Evolutionary conservation across 2,888 invertebrate species (phyloP), one percentile per base, ranked within the genome.

Genomic region (Aproaerema taeniolella): DNA sequence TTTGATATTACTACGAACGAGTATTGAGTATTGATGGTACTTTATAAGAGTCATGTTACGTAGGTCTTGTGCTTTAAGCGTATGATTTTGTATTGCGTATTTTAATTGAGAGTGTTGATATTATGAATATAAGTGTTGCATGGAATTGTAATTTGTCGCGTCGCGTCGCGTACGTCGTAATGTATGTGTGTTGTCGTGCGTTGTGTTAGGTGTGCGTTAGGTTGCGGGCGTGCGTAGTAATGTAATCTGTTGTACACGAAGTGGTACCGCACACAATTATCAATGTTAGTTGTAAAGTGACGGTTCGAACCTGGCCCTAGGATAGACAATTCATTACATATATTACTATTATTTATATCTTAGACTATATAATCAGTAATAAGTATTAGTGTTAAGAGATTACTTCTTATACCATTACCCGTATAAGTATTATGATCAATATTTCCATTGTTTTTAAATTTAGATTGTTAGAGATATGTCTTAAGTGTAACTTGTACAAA

Each of bases 381-480:
- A 78, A 74, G 74, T 71, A 63, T 67, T 75, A 76, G 70, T 35
- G 15, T 45, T 82, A 82, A 80, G 77, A 76, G 71, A 78, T 78
- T 78, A 76, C 70, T 55, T 76, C 82, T 81, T 80, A 79, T 79
- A 83, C 79, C 77, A 75, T 73, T 81, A 76, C 68, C 72, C 57
- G 74, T 80, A 76, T 83, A 82, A 83, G 82, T 81, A 82, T 79
- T 81, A 81, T 71, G 77, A 81, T 80, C 77, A 78, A 74, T 80
- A 81, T 85, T 83, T 82, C 82, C 82, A 82, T 80, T 78, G 79
- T 78, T 77, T 76, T 68, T 63, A 77, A 72, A 61, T 52, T 46
- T 76, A 75, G 69, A 64, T 67, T 63, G 57, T 71, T 79, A 79
- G 78, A 55, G 55, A 54, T 58, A 68, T 68, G 55, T 53, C 54